Evolutionary conservation across 1,140 invertebrate genomes (phyloP).

Genomic region (Bombus superbus): DNA sequence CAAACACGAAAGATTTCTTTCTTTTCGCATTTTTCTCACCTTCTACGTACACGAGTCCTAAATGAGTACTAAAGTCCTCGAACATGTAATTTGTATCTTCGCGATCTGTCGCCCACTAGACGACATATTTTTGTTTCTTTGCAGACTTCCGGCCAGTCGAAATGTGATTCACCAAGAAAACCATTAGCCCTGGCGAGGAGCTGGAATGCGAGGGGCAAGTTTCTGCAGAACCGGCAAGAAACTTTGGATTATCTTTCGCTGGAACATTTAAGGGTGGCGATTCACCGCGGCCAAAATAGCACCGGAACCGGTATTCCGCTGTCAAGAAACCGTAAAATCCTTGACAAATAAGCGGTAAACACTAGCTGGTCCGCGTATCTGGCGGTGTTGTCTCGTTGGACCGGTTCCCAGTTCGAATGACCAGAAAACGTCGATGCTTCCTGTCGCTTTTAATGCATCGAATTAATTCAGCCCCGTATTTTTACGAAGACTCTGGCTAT

Average conservation of each 20-base stretch:
- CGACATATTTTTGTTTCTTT: slow-evolving; percentile 28
- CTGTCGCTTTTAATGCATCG: slow-evolving; percentile 1
- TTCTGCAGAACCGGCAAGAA: slow-evolving; percentile 51
- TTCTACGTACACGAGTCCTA: too few relatives aligned
- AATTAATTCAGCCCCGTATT: slow-evolving; percentile 34
- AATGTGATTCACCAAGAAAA: slow-evolving; percentile 30
- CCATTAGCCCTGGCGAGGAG: slow-evolving; percentile 53
- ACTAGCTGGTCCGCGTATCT: slow-evolving; percentile 1
- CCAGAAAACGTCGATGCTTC: slow-evolving; percentile 39
- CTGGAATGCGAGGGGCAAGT: slow-evolving; percentile 26
- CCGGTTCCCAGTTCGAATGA: slow-evolving; percentile 22
- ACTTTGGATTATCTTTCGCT: slow-evolving; percentile 66
- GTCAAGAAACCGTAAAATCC: slow-evolving; percentile 55
- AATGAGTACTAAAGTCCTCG: too few relatives aligned
- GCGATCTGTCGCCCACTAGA: neutral
- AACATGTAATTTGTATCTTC: too few relatives aligned
- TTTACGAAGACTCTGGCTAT: neutral
- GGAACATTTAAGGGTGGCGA: slow-evolving; percentile 46
- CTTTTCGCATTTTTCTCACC: too few relatives aligned
- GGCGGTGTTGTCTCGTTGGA: neutral
- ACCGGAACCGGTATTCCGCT: slow-evolving; percentile 43
- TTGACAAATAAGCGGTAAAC: slow-evolving; percentile 56
- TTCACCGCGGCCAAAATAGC: slow-evolving; percentile 29
- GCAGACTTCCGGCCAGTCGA: neutral
- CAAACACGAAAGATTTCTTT: too few relatives aligned